These are phyloP conservation scores for Bos taurus DNA, from an alignment of 2,113 vertebrate species.

Conservation along the genomic window DNA sequence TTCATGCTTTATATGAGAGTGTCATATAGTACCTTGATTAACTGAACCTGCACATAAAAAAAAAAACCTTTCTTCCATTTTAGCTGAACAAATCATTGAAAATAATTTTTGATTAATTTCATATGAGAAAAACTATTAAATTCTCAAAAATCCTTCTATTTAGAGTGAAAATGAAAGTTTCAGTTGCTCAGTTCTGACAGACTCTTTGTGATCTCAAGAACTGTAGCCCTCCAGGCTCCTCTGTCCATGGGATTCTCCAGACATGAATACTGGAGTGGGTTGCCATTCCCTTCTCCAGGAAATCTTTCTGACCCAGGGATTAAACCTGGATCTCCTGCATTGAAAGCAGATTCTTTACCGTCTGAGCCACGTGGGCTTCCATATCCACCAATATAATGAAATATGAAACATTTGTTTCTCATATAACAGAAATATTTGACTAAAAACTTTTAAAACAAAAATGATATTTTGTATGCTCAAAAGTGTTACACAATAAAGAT, in stretches of 20 bases:
- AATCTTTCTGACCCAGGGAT: background rate
- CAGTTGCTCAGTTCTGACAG: background rate
- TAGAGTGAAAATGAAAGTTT: background rate
- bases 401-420: background rate
- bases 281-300: background rate
- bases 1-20: background rate
- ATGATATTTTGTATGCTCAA: background rate
- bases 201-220: background rate
- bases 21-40: background rate
- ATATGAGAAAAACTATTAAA: background rate
- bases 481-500: background rate
- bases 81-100: background rate
- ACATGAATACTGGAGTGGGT: background rate
- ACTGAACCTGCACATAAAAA: background rate
- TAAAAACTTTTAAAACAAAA: slow-evolving; percentile 9
- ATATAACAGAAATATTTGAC: background rate
- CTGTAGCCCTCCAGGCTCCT: background rate
- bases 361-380: background rate
- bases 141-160: slow-evolving; percentile 1
- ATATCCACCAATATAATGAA: background rate
- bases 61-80: background rate
- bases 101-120: background rate
- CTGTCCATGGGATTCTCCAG: background rate
- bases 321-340: accelerated
- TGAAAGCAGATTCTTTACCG: background rate